Evolutionary conservation across 2,797 vertebrate genomes (phyloP).

Genomic region (Melanotaenia maccullochi): DNA sequence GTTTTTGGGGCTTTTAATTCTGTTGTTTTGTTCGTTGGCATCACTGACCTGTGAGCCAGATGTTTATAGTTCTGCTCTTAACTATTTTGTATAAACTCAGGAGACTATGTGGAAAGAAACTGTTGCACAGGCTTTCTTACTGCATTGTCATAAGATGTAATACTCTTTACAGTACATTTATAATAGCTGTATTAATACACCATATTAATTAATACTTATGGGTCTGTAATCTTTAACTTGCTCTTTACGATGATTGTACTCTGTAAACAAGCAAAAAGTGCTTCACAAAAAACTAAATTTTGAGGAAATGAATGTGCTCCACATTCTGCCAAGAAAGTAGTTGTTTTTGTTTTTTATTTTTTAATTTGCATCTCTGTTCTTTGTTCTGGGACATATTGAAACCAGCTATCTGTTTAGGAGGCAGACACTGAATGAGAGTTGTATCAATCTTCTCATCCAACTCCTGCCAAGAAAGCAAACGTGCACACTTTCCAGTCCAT

Average conservation of each 20-base stretch:
- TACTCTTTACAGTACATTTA: slow-evolving; percentile 40
- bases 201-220: slow-evolving; percentile 55
- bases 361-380: not conserved
- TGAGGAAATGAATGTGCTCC: not conserved
- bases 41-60: slow-evolving; percentile 70
- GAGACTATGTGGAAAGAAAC: slow-evolving; percentile 59
- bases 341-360: not conserved
- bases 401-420: not conserved
- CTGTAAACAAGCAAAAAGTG: slow-evolving; percentile 7
- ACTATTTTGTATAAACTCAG: slow-evolving; percentile 67
- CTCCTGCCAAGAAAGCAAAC: not conserved
- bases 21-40: slow-evolving; percentile 65
- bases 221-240: slow-evolving; percentile 32
- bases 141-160: slow-evolving; percentile 43
- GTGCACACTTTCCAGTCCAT: not conserved
- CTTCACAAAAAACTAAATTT: not conserved
- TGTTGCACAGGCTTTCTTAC: slow-evolving; percentile 45
- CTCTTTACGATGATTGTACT: slow-evolving; percentile 16
- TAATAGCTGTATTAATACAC: slow-evolving; percentile 60
- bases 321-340: not conserved
- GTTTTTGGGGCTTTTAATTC: slow-evolving; percentile 57
- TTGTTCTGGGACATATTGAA: not conserved
- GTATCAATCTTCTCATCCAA: slow-evolving; percentile 1
- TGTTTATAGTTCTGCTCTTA: slow-evolving; percentile 69
- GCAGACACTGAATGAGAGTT: not conserved